These are phyloP conservation scores for Notothenia rossii DNA, from an alignment of 2,113 vertebrate species.

Conservation along the genomic window DNA sequence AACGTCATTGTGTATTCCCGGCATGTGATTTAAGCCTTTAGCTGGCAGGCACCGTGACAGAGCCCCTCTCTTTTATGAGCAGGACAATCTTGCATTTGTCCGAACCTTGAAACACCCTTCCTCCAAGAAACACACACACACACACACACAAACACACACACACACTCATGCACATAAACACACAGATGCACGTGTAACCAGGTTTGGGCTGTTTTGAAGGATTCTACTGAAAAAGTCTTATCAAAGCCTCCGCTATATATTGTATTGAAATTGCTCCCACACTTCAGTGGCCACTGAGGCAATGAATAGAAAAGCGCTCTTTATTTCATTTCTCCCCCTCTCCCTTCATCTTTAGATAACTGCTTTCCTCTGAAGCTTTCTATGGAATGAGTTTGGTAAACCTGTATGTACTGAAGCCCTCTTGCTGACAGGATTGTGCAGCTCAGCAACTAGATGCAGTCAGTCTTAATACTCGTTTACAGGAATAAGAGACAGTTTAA, in stretches of 20 bases:
- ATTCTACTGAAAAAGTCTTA: conserved; percentile 77
- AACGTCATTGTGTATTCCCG: conserved; percentile 78
- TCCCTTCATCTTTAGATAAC: conserved; percentile 72
- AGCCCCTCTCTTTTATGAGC: conserved; percentile 81
- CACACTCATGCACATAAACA: conserved; percentile 23
- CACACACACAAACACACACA: conserved; percentile 14
- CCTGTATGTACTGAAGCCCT: conserved; percentile 28
- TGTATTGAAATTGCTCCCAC: conserved; percentile 88
- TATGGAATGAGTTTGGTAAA: conserved; percentile 63
- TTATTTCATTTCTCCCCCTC: conserved; percentile 73
- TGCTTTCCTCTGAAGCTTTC: conserved; percentile 57
- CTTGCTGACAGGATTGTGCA: conserved; percentile 43
- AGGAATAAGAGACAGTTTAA: conserved; percentile 33
- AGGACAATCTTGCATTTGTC: conserved; percentile 81
- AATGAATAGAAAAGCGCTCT: conserved; percentile 82
- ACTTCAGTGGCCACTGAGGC: conserved; percentile 86
- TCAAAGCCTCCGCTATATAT: conserved; percentile 85
- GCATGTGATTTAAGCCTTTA: conserved; percentile 80
- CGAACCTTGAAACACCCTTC: conserved; percentile 75
- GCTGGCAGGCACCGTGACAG: conserved; percentile 72
- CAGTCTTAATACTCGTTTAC: conserved; percentile 32
- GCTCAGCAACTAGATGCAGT: conserved; percentile 29
- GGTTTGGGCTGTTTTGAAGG: conserved; percentile 72
- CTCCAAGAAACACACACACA: conserved; percentile 46
- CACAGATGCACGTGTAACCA: conserved; percentile 52